Conservation (phyloP, 30 jellyfish, hydroid and myxozoan species). For the Cassiopea xamachana region DNA sequence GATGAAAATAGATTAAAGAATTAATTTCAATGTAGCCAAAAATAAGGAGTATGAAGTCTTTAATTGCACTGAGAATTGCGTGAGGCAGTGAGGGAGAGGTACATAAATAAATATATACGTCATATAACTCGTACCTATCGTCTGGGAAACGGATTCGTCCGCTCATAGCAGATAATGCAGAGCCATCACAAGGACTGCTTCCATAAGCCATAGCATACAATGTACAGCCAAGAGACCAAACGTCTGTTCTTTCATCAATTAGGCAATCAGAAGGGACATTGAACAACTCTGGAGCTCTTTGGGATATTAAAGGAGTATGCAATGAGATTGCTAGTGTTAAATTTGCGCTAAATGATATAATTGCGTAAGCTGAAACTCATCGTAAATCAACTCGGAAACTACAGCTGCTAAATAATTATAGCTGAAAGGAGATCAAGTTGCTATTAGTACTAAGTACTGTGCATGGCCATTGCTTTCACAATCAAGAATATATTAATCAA, state of each 20-base stretch:
- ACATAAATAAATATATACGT: neutral
- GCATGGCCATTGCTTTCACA: too few relatives aligned
- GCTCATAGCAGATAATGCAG: slow-evolving; percentile 96
- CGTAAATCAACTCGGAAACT: too few relatives aligned
- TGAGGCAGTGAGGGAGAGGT: neutral
- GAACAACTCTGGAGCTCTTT: slow-evolving; percentile 96
- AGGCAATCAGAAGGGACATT: slow-evolving; percentile 86
- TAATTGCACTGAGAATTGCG: neutral
- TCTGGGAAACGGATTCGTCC: slow-evolving; percentile 78
- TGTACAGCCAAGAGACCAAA: slow-evolving; percentile 98
- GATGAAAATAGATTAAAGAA: neutral
- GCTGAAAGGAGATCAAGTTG: too few relatives aligned
- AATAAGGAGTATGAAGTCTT: neutral
- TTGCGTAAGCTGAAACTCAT: too few relatives aligned
- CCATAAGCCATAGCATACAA: slow-evolving; percentile 96
- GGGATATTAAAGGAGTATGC: neutral
- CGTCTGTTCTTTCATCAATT: slow-evolving; percentile 86
- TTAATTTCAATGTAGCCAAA: neutral
- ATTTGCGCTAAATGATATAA: too few relatives aligned
- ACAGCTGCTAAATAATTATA: too few relatives aligned
- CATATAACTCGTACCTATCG: slow-evolving; percentile 38
- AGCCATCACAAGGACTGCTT: slow-evolving; percentile 96
- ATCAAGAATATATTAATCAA: too few relatives aligned
- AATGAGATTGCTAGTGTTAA: too few relatives aligned
- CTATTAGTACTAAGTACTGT: too few relatives aligned